Base-by-base conservation (phyloP, 2,113 vertebrate genomes). In the Phrynocephalus versicolor region DNA sequence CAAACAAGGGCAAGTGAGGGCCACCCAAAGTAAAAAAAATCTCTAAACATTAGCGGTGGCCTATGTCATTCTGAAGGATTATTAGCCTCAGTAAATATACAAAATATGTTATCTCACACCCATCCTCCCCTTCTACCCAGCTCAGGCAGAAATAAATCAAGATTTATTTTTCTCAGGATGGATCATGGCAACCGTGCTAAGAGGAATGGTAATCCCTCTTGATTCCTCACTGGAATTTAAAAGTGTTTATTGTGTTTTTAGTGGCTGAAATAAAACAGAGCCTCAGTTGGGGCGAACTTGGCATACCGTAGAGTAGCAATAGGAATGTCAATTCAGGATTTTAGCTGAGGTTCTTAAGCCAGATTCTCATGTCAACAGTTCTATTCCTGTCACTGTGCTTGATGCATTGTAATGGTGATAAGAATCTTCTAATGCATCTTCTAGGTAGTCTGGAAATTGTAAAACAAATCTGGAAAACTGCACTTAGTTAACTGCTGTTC, bases 271-370 rank as follows among this genome's bases (percentile, higher is more conserved):
- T 85, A 76, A 69, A 81, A 60, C 80, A 89, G 0, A 0, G 71
- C 75, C 90, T 93, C 88, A 83, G 85, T 89, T 93, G 85, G 89
- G 88, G 87, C 81, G 88, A 83, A 85, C 89, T 90, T 93, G 87
- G 78, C 85, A 58, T 90, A 91, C 91, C 82, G 74, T 88, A 91
- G 41, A 30, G 65, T 64, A 71, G 67, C 75, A 35, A 58, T 77
- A 83, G 81, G 37, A 75, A 45, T 1, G 6, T 83, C 81, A 74
- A 64, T 71, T 90, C 12, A 0, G 73, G 75, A 33, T 83, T 65
- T 2, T 64, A 51, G 83, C 71, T 14, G 35, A 35, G 78, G 87
- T 81, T 78, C 75, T 72, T 18, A 19, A n/a, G 23, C n/a, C 6
- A 84, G 15, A 64, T 35, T 91, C 80, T 92, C 85, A 82, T 86